Conservation (phyloP, 2,797 vertebrate genomes). For the Allenopithecus nigroviridis region DNA sequence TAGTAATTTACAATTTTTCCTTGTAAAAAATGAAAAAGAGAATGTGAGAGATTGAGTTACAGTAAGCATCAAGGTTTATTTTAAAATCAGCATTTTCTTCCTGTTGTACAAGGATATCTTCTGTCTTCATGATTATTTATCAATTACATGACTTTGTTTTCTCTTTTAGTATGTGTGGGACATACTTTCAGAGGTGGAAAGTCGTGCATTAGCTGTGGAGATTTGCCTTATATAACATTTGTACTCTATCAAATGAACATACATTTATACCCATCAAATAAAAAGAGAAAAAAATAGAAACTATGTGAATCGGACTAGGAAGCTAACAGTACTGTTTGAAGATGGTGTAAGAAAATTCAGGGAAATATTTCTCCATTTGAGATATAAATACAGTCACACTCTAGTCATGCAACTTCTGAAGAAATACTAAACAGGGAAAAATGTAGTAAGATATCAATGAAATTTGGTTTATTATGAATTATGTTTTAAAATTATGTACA, state of each 20-base stretch:
- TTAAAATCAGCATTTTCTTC: conserved; percentile 38
- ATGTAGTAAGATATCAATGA: background rate
- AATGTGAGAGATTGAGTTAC: background rate
- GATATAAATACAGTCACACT: background rate
- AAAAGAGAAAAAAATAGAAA: conserved; percentile 30
- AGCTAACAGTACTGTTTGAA: background rate
- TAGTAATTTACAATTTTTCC: background rate
- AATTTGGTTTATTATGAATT: background rate
- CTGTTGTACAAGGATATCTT: background rate
- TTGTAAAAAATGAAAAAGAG: background rate
- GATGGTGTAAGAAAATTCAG: background rate
- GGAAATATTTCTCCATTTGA: background rate
- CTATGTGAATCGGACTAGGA: background rate
- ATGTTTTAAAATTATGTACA: background rate
- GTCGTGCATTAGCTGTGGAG: background rate
- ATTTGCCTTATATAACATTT: background rate
- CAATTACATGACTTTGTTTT: conserved; percentile 21
- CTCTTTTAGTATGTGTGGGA: background rate
- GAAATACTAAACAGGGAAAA: background rate
- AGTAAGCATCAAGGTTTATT: background rate
- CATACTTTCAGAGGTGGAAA: background rate
- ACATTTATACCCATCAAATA: conserved; percentile 2
- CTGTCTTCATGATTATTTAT: background rate
- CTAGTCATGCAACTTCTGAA: background rate
- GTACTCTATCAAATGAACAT: background rate